Evolutionary conservation across 2,888 invertebrate species (phyloP).

Genomic region (Andricus quercusramuli): DNA sequence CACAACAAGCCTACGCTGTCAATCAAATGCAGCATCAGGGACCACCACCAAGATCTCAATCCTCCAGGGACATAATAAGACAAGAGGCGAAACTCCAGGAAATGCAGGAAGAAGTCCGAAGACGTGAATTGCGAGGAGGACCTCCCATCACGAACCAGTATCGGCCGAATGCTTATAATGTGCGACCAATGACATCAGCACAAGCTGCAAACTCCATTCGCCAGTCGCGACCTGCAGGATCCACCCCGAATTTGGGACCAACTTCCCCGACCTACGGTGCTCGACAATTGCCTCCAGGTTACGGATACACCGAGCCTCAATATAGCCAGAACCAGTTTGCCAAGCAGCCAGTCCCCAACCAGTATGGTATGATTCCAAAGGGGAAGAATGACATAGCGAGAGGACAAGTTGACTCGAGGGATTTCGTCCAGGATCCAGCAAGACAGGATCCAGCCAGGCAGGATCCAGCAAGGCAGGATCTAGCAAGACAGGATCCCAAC

Average conservation of each 20-base stretch:
- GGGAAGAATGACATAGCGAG: conserved; percentile 63
- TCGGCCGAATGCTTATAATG: conserved; percentile 65
- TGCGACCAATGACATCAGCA: conserved; percentile 65
- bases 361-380: conserved; percentile 63
- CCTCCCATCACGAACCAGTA: conserved; percentile 65
- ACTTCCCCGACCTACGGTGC: conserved; percentile 64
- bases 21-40: conserved; percentile 69
- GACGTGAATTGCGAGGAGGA: conserved; percentile 78
- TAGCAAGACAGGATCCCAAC: conserved; percentile 60
- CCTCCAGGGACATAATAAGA: conserved; percentile 79
- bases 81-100: conserved; percentile 86
- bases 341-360: conserved; percentile 63
- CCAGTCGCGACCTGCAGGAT: conserved; percentile 71
- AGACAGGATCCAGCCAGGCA: conserved; percentile 54
- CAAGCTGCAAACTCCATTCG: conserved; percentile 65
- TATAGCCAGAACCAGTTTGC: conserved; percentile 69
- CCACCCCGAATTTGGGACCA: conserved; percentile 70
- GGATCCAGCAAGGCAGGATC: no score
- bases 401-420: conserved; percentile 52
- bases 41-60: conserved; percentile 78
- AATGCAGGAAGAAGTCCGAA: conserved; percentile 89
- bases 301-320: conserved; percentile 67
- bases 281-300: conserved; percentile 59
- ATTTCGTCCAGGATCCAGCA: conserved; percentile 49
- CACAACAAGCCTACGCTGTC: conserved; percentile 62